phyloP scores from a whole-genome alignment of 23 tunicate genomes.

The Clavelina lepadiformis region DNA sequence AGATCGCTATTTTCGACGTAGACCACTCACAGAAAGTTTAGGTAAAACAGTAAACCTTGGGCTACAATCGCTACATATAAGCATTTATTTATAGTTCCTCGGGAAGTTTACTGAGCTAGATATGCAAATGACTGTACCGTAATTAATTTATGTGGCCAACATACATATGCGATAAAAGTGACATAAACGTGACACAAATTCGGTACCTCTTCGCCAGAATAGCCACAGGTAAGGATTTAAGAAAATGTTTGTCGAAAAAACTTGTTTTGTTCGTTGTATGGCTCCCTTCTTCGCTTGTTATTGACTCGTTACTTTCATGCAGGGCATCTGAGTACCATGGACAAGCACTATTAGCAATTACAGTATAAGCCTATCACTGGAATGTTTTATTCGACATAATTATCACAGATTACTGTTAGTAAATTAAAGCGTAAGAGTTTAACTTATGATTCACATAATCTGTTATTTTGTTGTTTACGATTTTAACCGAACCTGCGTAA shows the following conservation, averaged over 20 bases:
- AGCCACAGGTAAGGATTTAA: conserved; percentile 82
- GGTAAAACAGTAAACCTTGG: too few relatives aligned
- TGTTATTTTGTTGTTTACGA: not conserved
- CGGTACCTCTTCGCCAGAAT: conserved; percentile 45
- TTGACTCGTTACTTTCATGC: conserved; percentile 3
- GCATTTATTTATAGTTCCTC: too few relatives aligned
- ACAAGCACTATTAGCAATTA: conserved; percentile 3
- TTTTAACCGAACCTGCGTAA: not conserved
- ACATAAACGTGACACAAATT: not conserved
- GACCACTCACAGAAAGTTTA: too few relatives aligned
- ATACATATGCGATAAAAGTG: not conserved
- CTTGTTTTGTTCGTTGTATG: conserved; percentile 13
- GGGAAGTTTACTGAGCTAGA: too few relatives aligned
- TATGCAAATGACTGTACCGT: too few relatives aligned
- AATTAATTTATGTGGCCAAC: not conserved
- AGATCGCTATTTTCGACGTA: too few relatives aligned
- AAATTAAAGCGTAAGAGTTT: too few relatives aligned
- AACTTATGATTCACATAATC: too few relatives aligned
- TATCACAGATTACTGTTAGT: too few relatives aligned
- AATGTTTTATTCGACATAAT: not conserved
- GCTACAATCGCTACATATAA: too few relatives aligned
- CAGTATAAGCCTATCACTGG: not conserved
- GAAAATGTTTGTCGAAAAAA: conserved; percentile 48
- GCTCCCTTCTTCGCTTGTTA: conserved; percentile 39
- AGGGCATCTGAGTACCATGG: too few relatives aligned